Evolutionary conservation across 1,140 invertebrate genomes (phyloP).

Genomic region (Pseudomyrmex pallidus): DNA sequence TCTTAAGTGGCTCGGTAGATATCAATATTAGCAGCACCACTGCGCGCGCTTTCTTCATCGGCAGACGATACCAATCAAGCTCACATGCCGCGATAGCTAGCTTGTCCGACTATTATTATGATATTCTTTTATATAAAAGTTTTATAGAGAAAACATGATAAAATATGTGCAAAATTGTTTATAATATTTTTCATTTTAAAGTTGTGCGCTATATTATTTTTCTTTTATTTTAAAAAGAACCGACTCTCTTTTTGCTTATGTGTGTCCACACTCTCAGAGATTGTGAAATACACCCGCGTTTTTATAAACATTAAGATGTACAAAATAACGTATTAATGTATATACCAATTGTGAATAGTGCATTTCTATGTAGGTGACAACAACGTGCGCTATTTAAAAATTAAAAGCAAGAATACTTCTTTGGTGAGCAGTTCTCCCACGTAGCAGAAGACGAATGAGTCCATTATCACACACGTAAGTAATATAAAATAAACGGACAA

Average conservation of each 20-base stretch:
- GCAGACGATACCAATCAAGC: constrained; percentile 70
- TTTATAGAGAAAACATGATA: neutral
- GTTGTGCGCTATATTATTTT: neutral
- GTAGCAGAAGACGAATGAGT: no score
- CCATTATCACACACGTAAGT: no score
- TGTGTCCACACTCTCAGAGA: neutral
- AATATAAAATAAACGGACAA: no score
- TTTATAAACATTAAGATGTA: no score
- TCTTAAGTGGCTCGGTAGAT: constrained; percentile 60
- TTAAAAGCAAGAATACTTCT: no score
- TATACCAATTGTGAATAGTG: no score
- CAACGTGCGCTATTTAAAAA: no score
- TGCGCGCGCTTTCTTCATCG: constrained; percentile 51
- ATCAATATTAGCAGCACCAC: constrained; percentile 70
- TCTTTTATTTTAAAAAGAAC: no score
- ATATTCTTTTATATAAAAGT: constrained; percentile 6
- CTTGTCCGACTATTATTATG: constrained; percentile 57
- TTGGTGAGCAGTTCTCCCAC: no score
- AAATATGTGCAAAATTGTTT: neutral
- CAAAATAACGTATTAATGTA: no score
- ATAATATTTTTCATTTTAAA: constrained; percentile 53
- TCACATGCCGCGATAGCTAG: constrained; percentile 63
- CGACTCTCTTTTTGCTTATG: neutral
- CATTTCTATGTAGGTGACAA: no score
- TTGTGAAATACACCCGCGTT: no score